Conservation (phyloP, 2,113 vertebrate genomes). For the Nymphicus hollandicus region DNA sequence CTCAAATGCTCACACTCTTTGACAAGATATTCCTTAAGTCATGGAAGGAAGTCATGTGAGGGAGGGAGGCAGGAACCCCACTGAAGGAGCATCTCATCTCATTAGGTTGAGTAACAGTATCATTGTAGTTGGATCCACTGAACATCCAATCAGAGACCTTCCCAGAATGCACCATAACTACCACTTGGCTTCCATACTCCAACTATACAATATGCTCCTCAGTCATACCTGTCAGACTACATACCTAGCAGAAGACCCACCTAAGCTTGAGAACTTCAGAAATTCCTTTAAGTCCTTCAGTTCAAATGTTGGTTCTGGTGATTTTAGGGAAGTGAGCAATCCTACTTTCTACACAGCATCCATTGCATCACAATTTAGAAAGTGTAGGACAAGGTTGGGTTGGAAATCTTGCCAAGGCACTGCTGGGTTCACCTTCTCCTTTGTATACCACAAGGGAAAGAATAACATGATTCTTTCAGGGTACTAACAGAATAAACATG, state of each 20-base stretch:
- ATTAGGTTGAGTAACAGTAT: neutral
- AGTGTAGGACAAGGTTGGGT: neutral
- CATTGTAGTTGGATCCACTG: neutral
- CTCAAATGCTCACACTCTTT: neutral
- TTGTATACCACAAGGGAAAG: neutral
- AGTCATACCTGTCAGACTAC: neutral
- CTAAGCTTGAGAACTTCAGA: neutral
- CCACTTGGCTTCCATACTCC: neutral
- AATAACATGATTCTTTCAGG: neutral
- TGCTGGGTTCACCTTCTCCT: neutral
- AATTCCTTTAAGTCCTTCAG: neutral
- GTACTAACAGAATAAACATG: neutral
- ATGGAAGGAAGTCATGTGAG: neutral
- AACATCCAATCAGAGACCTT: neutral
- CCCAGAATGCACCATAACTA: neutral
- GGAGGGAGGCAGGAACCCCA: neutral
- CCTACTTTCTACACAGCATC: neutral
- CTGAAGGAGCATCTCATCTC: neutral
- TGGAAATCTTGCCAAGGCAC: neutral
- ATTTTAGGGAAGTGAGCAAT: neutral
- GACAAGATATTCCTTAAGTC: neutral
- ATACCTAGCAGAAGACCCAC: neutral
- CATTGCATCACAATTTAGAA: neutral
- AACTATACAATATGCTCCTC: too few relatives aligned
- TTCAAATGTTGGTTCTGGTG: neutral